Base-by-base conservation (phyloP, 1,140 invertebrate genomes). In the Bombus difficillimus region DNA sequence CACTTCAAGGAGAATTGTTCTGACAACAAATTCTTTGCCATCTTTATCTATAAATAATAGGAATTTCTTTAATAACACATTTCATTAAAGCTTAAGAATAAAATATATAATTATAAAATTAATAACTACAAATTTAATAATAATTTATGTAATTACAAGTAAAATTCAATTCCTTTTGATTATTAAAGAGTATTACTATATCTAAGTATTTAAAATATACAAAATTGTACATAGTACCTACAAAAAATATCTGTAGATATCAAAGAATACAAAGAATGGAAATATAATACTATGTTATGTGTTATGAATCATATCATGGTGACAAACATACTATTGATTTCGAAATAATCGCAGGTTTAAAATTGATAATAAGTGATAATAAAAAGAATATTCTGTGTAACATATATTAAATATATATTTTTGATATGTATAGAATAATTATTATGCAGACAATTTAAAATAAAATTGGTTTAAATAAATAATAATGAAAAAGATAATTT, bases 1-100 rank as follows among this genome's bases (percentile, higher is more conserved):
- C 97, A 97, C 94, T 96, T 96, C 94, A 97, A 94, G 87, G 96
- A 97, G 94, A 97, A 97, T 95, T 97, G 96, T 94, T 97, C 96
- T 93, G 96, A 95, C 93, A 96, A 96, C 9, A 73, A 79, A 86
- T 37, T 62, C 0, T 87, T 79, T 15, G 89, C 87, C 88, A 92
- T 88, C 0, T 79, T 85, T 88, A 57, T 41, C 82, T 81, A 25
- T 8, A 72, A 57, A 66, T 39, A 41, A n/a, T 62, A 71, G 62
- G 59, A 76, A 41, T 13, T 37, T 66, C 53, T 28, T 69, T 71
- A n/a, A 59, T n/a, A 18, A 34, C 8, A 64, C 28, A 32, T 37
- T 77, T 57, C 15, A 64, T 80, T 32, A 39, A 79, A 62, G 3
- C 10, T 39, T 1, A 15, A 32, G 8, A 64, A 57, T 5, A 64